Evolutionary conservation across 2,888 invertebrate species (phyloP).

Genomic region (Pogonocherus hispidulus): DNA sequence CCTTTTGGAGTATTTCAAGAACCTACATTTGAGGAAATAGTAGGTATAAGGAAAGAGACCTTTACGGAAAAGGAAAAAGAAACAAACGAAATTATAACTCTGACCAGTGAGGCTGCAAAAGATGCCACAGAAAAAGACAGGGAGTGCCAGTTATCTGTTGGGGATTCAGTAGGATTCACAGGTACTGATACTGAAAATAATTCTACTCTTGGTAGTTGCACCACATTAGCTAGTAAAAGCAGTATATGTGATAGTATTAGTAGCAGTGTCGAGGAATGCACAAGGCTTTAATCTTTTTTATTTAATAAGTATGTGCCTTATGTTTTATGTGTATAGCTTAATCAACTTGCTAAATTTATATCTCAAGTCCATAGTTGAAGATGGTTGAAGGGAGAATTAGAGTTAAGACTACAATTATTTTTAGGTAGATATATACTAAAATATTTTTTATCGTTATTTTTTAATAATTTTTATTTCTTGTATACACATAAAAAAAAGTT

Average conservation of each 20-base stretch:
- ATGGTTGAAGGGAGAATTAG: too few relatives aligned
- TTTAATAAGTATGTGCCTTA: conserved; percentile 5
- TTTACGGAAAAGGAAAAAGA: conserved; percentile 86
- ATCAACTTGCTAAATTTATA: neutral
- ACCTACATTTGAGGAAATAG: conserved; percentile 84
- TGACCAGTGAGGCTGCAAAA: conserved; percentile 74
- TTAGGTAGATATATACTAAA: too few relatives aligned
- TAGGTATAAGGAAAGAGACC: conserved; percentile 83
- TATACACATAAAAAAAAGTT: too few relatives aligned
- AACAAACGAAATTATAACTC: conserved; percentile 82
- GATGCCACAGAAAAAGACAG: conserved; percentile 63
- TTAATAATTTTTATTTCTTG: too few relatives aligned
- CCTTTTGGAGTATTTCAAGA: conserved; percentile 88
- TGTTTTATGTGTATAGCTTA: conserved; percentile 1
- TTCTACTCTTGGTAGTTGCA: conserved; percentile 62
- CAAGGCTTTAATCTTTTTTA: conserved; percentile 60
- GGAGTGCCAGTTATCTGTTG: conserved; percentile 74
- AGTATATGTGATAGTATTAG: conserved; percentile 59
- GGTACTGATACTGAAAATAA: conserved; percentile 71
- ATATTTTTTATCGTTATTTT: too few relatives aligned
- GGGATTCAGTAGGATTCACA: conserved; percentile 70
- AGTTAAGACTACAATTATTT: too few relatives aligned
- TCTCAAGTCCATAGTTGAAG: too few relatives aligned
- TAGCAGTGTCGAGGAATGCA: conserved; percentile 66
- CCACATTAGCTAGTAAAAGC: conserved; percentile 61